Base-by-base conservation (phyloP, 1,140 invertebrate genomes). In the Bombus waltoni region DNA sequence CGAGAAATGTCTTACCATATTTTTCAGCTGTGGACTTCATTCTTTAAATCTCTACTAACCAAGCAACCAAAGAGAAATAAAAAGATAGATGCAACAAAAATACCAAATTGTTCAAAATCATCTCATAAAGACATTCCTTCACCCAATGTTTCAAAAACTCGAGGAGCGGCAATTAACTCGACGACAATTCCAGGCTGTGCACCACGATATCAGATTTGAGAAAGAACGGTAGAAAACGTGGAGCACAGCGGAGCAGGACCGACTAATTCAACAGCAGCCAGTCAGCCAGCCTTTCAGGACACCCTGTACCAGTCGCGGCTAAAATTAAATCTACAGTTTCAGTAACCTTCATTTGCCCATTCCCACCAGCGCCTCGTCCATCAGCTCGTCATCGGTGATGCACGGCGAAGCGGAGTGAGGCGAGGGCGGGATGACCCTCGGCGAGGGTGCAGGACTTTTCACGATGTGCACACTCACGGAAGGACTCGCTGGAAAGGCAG, bases 341-440 rank as follows among this genome's bases (percentile, higher is more conserved):
- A 95, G 93, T 93, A 94, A 93, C 89, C 93, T 95, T 96, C 95
- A 96, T 95, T 96, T 96, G 40, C 96, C 97, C 95, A 97, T 95
- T 71, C 97, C 97, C 57, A 97, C 97, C 38, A 98, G 94, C 3
- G 98, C 97, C 92, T 98, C 98, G 93, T 98, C 98, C 97, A 98
- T 98, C 4, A 98, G 96, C 91, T 98, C 98, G 93, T 98, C 98
- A 91, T 98, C 98, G 81, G 98, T 98, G 82, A 97, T 97, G 88
- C 97, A 97, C 10, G 98, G 97, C 4, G 98, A 98, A 62, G 96
- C 96, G 9, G 97, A 97, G 91, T 97, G 97, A 5, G 97, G 97
- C 13, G 97, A 97, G 3, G 97, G 96, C 6, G 95, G 94, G 6
- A 96, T 96, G 28, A 97, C 96, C 18, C 97, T 93, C 0, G 97